phyloP scores from a whole-genome alignment of 2,888 invertebrate species.

The Hypena proboscidalis region DNA sequence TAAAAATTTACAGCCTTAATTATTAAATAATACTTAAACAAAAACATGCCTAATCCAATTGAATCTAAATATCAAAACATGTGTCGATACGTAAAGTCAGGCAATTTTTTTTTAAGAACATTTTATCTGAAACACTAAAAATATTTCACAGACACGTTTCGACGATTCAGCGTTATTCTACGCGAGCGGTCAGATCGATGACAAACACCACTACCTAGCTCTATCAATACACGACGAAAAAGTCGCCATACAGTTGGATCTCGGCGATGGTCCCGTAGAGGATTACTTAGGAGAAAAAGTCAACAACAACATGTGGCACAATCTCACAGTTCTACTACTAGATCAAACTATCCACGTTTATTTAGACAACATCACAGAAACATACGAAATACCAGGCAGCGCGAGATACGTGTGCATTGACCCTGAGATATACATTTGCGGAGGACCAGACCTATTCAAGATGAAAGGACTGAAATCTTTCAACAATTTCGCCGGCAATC shows the following conservation, averaged over 20 bases:
- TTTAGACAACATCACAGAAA: slow-evolving; percentile 89
- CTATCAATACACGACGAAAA: slow-evolving; percentile 93
- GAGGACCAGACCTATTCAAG: slow-evolving; percentile 93
- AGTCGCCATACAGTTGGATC: slow-evolving; percentile 94
- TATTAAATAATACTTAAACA: not conserved
- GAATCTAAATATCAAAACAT: too few relatives aligned
- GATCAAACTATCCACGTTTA: slow-evolving; percentile 90
- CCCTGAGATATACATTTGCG: slow-evolving; percentile 97
- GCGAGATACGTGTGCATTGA: slow-evolving; percentile 92
- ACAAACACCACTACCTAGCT: slow-evolving; percentile 95
- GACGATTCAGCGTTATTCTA: slow-evolving; percentile 97
- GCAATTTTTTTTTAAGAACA: too few relatives aligned
- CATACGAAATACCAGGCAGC: slow-evolving; percentile 89
- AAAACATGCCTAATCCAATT: not conserved
- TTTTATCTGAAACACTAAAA: too few relatives aligned
- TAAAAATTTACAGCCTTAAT: too few relatives aligned
- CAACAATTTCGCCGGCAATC: slow-evolving; percentile 94
- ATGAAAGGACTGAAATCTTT: slow-evolving; percentile 92
- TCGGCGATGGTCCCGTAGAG: slow-evolving; percentile 92
- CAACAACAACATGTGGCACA: slow-evolving; percentile 94
- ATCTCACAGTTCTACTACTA: slow-evolving; percentile 93
- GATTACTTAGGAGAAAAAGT: slow-evolving; percentile 88
- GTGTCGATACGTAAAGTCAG: too few relatives aligned
- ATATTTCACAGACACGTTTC: slow-evolving; percentile 91
- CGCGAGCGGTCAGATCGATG: slow-evolving; percentile 95